Evolutionary conservation across 2,888 invertebrate species (phyloP).

Genomic region (Epistrophe grossulariae): DNA sequence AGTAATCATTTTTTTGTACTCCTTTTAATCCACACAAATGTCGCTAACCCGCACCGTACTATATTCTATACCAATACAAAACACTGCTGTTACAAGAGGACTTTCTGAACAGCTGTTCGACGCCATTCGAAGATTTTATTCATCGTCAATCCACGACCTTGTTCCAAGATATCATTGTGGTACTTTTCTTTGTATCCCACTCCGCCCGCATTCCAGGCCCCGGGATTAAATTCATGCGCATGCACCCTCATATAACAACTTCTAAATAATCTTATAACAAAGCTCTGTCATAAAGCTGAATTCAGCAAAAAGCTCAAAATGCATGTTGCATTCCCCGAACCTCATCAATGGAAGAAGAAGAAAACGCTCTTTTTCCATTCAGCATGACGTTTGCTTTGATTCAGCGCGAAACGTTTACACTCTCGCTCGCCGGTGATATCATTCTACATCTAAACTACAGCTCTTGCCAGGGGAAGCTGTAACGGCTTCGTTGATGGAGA

Average conservation of each 20-base stretch:
- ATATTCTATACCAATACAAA: slow-evolving; percentile 17
- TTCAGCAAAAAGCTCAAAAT: slow-evolving; percentile 57
- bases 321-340: slow-evolving; percentile 40
- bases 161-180: slow-evolving; percentile 60
- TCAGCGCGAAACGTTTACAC: not conserved
- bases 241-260: not conserved
- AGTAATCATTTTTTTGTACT: not conserved
- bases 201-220: slow-evolving; percentile 66
- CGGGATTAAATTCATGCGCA: slow-evolving; percentile 63
- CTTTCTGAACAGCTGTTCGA: slow-evolving; percentile 66
- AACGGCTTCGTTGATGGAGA: not conserved
- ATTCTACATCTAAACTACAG: slow-evolving; percentile 41
- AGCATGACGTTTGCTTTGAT: slow-evolving; percentile 36
- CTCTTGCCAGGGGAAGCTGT: slow-evolving; percentile 10
- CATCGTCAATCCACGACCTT: slow-evolving; percentile 68
- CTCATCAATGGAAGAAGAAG: slow-evolving; percentile 19
- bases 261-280: not conserved
- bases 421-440: slow-evolving; percentile 43
- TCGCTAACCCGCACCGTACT: slow-evolving; percentile 10
- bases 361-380: slow-evolving; percentile 55
- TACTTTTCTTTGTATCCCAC: slow-evolving; percentile 45
- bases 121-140: slow-evolving; percentile 61
- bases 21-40: slow-evolving; percentile 2
- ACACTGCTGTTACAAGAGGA: slow-evolving; percentile 33
- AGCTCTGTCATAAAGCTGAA: slow-evolving; percentile 29